Percentiles rank a stretch among this genome's conserved stretches.
These are phyloP conservation scores for Drosophila buzzatii DNA, from an alignment of 2,888 invertebrate species.

Conservation along the genomic window DNA sequence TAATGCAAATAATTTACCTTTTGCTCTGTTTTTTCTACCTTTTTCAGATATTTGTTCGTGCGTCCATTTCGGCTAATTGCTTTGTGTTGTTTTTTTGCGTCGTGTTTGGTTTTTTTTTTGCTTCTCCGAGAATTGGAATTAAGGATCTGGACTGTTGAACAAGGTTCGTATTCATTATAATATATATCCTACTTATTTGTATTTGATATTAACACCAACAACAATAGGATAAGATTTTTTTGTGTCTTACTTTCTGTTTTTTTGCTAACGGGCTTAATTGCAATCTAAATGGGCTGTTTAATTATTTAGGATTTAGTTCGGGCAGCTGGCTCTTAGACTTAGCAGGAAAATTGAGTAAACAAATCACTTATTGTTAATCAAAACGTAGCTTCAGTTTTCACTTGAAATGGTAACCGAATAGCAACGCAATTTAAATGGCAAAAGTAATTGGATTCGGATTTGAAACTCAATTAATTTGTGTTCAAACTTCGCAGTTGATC, in stretches of 20 bases:
- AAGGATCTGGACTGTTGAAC: slow-evolving; percentile 51
- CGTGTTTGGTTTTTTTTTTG: slow-evolving; percentile 13
- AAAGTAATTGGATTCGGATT: slow-evolving; percentile 48
- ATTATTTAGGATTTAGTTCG: slow-evolving; percentile 57
- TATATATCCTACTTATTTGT: slow-evolving; percentile 66
- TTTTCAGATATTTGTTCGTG: slow-evolving; percentile 69
- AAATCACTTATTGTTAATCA: slow-evolving; percentile 73
- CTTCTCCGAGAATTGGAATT: slow-evolving; percentile 43
- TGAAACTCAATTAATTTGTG: slow-evolving; percentile 49
- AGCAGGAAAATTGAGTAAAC: slow-evolving; percentile 41
- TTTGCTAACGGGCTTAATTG: slow-evolving; percentile 50
- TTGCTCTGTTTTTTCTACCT: slow-evolving; percentile 40
- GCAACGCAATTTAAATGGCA: slow-evolving; percentile 41
- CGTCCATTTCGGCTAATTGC: slow-evolving; percentile 76
- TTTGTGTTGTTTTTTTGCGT: slow-evolving; percentile 62
- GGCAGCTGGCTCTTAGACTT: slow-evolving; percentile 4
- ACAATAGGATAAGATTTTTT: slow-evolving; percentile 17
- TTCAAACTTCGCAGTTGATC: slow-evolving; percentile 29
- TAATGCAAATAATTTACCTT: slow-evolving; percentile 77
- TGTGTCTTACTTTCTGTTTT: slow-evolving; percentile 8
- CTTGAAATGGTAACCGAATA: slow-evolving; percentile 20
- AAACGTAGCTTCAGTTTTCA: slow-evolving; percentile 42
- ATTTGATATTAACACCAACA: slow-evolving; percentile 52
- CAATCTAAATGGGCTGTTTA: slow-evolving; percentile 46
- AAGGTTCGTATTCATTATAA: slow-evolving; percentile 75